These are phyloP conservation scores for Wiebesia pumilae DNA, from an alignment of 1,140 invertebrate genomes.

Conservation along the genomic window DNA sequence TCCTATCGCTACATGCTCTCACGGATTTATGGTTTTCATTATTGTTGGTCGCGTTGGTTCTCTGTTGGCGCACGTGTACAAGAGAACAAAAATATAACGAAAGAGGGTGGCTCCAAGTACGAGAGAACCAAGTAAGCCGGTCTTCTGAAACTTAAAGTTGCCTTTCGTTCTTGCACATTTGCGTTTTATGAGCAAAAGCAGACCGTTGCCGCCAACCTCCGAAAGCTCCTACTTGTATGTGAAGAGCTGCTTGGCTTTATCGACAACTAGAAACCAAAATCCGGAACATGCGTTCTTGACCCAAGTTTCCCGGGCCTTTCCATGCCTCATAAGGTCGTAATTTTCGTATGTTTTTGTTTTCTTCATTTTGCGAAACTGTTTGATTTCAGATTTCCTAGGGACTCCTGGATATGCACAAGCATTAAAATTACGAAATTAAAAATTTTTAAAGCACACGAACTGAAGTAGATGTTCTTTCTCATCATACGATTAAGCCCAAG, in stretches of 20 bases:
- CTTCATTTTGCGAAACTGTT: neutral
- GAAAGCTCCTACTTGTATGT: neutral
- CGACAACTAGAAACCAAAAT: neutral
- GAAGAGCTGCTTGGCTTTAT: neutral
- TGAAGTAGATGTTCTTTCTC: too few relatives aligned
- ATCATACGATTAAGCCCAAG: too few relatives aligned
- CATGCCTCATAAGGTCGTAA: neutral
- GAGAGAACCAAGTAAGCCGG: neutral
- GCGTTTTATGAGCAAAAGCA: conserved; percentile 38
- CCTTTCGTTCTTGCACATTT: conserved; percentile 32
- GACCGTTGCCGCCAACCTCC: neutral
- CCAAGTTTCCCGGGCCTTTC: neutral
- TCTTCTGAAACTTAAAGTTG: neutral
- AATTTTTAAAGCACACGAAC: too few relatives aligned
- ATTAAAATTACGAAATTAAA: too few relatives aligned
- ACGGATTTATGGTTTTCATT: conserved; percentile 65
- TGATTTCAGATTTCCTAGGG: neutral
- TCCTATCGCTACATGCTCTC: neutral
- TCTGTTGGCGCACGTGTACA: conserved; percentile 25
- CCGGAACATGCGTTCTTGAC: conserved; percentile 14
- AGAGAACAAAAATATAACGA: conserved; percentile 12
- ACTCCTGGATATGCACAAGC: neutral
- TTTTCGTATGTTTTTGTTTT: neutral
- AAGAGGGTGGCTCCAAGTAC: neutral
- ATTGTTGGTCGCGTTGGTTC: conserved; percentile 55